Base-by-base conservation (phyloP, 2,113 vertebrate species). In the Phylloscopus trochilus region DNA sequence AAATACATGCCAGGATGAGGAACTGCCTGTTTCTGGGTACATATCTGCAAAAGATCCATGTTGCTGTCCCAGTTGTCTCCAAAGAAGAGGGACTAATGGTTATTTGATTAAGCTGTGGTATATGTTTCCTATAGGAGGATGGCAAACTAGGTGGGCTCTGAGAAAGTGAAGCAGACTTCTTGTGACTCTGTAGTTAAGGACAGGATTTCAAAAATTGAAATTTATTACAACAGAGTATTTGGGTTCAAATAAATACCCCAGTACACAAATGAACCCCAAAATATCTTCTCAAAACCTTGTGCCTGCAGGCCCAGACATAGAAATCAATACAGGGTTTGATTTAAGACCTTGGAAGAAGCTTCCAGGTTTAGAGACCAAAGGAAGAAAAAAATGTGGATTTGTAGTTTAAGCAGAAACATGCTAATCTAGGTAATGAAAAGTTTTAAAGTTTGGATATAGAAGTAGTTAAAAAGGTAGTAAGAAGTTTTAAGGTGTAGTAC, bases 41-140 rank as follows among this genome's bases (percentile, higher is more conserved):
- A 2, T 23, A 76, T 11, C 12, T 91, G 21, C 6, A 51, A 39
- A 89, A 90, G 15, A 27, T 8, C 10, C 17, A 35, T 0, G 0
- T 9, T 80, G 13, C 31, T 63, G 19, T 55, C 14, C n/a, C 43
- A 43, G 2, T 21, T n/a, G 21, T 35, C 35, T 72, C 46, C 53
- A 85, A 60, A 47, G 31, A 73, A 43, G 30, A 52, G 18, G n/a
- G 7, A 68, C 3, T 31, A 96, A 56, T 56, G 22, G 16, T 75
- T 87, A 67, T 82, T 43, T 60, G 22, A 55, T 67, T 89, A 95
- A 83, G 11, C 28, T 27, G 35, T 30, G 30, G 7, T 6, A 33
- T 66, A 67, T 6, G 21, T 64, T 90, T 95, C 27, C 44, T 30
- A 37, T 15, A 89, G 31, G 20, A 93, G 31, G 11, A 52, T 26